These are phyloP conservation scores for Ptilonorhynchus violaceus DNA, from an alignment of 2,113 vertebrate species.

Conservation along the genomic window DNA sequence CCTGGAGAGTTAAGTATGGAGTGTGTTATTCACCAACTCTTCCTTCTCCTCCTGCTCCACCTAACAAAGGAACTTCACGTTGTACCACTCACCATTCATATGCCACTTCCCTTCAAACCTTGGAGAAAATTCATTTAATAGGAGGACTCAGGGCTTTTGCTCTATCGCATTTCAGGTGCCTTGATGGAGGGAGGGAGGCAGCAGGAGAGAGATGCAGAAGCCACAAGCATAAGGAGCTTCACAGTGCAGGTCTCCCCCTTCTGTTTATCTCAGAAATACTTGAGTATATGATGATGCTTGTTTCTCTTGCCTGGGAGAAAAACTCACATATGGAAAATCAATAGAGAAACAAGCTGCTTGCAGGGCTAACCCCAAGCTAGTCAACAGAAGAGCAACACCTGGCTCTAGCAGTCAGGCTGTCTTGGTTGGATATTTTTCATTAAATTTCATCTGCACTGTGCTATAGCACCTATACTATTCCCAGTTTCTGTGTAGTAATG, in stretches of 20 bases:
- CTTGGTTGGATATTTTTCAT: background rate
- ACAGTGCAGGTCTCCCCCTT: background rate
- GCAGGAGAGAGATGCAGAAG: background rate
- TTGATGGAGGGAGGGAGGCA: background rate
- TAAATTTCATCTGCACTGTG: background rate
- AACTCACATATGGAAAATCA: background rate
- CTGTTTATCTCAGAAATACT: background rate
- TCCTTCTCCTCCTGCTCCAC: background rate
- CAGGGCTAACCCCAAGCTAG: background rate
- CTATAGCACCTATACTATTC: background rate
- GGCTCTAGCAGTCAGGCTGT: background rate
- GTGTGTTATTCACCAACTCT: background rate
- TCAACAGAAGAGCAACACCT: background rate
- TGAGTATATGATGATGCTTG: background rate
- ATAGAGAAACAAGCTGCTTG: background rate
- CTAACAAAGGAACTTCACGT: fast-evolving
- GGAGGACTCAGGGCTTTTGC: background rate
- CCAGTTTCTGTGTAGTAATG: background rate
- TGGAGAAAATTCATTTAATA: background rate
- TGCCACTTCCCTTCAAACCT: background rate
- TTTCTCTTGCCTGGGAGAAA: background rate
- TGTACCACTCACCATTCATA: background rate
- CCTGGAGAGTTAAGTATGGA: background rate
- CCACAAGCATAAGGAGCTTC: background rate
- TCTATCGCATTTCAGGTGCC: background rate